These are phyloP conservation scores for Eidolon helvum DNA, from an alignment of 2,113 vertebrate species.

Conservation along the genomic window DNA sequence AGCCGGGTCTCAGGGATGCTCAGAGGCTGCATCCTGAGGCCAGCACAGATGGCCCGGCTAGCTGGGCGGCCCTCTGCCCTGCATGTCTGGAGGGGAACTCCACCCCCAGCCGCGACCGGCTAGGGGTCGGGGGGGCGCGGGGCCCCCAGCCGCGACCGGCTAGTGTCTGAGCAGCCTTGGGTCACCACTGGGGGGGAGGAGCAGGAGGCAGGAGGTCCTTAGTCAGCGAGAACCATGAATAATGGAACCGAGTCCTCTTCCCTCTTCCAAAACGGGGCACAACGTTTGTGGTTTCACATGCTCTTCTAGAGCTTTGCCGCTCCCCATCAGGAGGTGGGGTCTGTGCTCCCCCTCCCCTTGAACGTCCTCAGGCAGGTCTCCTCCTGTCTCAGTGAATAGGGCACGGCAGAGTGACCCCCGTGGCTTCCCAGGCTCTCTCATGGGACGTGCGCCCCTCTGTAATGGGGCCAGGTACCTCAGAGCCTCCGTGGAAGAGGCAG, in stretches of 20 bases:
- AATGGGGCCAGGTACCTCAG: neutral
- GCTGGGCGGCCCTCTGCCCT: neutral
- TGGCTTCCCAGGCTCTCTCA: neutral
- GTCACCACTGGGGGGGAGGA: neutral
- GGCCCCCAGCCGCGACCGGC: rapidly evolving
- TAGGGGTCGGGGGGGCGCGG: no score
- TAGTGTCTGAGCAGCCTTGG: neutral
- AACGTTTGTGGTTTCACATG: neutral
- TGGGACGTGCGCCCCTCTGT: neutral
- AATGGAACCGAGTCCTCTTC: rapidly evolving
- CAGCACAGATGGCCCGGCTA: neutral
- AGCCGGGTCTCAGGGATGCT: neutral
- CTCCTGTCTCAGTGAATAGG: neutral
- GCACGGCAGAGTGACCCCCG: neutral
- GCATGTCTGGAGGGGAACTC: neutral
- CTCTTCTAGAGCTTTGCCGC: neutral
- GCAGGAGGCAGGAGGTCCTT: neutral
- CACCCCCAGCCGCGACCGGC: rapidly evolving
- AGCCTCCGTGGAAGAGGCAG: neutral
- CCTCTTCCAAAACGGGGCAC: neutral
- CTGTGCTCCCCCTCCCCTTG: neutral
- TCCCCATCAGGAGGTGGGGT: neutral
- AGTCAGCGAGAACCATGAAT: neutral
- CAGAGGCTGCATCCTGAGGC: neutral
- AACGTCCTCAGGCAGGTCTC: neutral